Evolutionary conservation across 1,140 invertebrate genomes (phyloP).

Genomic region (Achatina immaculata): DNA sequence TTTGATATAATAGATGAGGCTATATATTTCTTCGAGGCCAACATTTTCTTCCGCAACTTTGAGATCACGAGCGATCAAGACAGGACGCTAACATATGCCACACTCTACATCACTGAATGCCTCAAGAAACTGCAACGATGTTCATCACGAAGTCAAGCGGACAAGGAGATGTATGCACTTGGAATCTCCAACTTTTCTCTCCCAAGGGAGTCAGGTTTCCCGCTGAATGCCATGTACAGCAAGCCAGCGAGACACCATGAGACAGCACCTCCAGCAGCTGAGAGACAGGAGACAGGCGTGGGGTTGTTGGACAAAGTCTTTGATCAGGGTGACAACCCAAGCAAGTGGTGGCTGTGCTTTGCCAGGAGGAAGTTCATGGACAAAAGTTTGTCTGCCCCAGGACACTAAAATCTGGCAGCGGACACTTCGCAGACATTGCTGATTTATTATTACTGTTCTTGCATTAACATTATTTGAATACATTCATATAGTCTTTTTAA

Average conservation of each 20-base stretch:
- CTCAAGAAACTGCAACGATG: slow-evolving; percentile 95
- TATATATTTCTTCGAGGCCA: slow-evolving; percentile 97
- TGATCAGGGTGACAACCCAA: slow-evolving; percentile 91
- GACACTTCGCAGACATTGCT: too few species aligned
- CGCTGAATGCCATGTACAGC: slow-evolving; percentile 96
- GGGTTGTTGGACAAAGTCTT: slow-evolving; percentile 95
- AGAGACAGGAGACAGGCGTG: slow-evolving; percentile 90
- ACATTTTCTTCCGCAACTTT: slow-evolving; percentile 99
- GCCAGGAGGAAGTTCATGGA: slow-evolving; percentile 99
- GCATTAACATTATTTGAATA: too few species aligned
- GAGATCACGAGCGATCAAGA: slow-evolving; percentile 98
- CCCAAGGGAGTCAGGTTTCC: slow-evolving; percentile 95
- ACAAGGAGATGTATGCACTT: slow-evolving; percentile 95
- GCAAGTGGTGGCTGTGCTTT: slow-evolving; percentile 99
- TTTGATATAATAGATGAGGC: slow-evolving; percentile 98
- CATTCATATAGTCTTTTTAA: too few species aligned
- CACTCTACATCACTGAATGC: slow-evolving; percentile 98
- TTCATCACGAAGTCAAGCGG: slow-evolving; percentile 87
- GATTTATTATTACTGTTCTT: too few species aligned
- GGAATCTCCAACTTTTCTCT: slow-evolving; percentile 96
- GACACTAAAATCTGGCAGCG: slow-evolving; percentile 72
- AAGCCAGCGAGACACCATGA: slow-evolving; percentile 91
- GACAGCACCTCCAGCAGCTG: slow-evolving; percentile 93
- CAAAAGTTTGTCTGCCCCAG: slow-evolving; percentile 86
- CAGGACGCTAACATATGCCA: slow-evolving; percentile 96